These are phyloP conservation scores for Zaprionus vittiger DNA, from an alignment of 1,140 invertebrate species.

Conservation along the genomic window DNA sequence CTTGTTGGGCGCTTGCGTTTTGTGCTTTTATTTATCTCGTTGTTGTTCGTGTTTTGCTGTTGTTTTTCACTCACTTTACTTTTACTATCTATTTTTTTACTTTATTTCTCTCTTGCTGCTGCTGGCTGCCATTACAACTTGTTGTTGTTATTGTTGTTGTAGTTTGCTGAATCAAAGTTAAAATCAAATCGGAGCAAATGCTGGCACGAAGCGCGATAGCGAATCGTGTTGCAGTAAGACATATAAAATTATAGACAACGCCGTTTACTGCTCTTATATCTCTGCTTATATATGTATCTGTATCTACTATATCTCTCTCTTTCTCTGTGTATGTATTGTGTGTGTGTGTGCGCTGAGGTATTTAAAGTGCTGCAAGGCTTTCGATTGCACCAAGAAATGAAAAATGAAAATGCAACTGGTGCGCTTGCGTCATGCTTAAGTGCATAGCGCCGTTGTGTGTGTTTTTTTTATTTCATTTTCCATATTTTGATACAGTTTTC, in stretches of 20 bases:
- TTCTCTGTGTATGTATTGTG: slow-evolving; percentile 29
- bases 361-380: slow-evolving; percentile 81
- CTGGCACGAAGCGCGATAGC: slow-evolving; percentile 67
- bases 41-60: slow-evolving; percentile 31
- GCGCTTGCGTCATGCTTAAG: slow-evolving; percentile 80
- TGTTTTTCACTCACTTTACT: slow-evolving; percentile 74
- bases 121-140: slow-evolving; percentile 65
- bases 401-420: slow-evolving; percentile 55
- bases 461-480: slow-evolving; percentile 46
- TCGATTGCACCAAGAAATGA: slow-evolving; percentile 65
- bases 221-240: slow-evolving; percentile 72
- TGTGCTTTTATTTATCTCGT: slow-evolving; percentile 49
- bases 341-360: slow-evolving; percentile 57
- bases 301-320: slow-evolving; percentile 42
- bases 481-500: slow-evolving; percentile 64
- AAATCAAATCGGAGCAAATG: slow-evolving; percentile 82
- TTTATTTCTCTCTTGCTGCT: slow-evolving; percentile 39
- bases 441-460: slow-evolving; percentile 58
- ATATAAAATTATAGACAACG: slow-evolving; percentile 80
- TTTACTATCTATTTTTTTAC: slow-evolving; percentile 73
- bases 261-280: slow-evolving; percentile 53
- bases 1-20: slow-evolving; percentile 80
- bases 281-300: slow-evolving; percentile 37
- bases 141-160: slow-evolving; percentile 47
- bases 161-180: slow-evolving; percentile 79